phyloP scores from a whole-genome alignment of 2,888 invertebrate species.

The Tuta absoluta region DNA sequence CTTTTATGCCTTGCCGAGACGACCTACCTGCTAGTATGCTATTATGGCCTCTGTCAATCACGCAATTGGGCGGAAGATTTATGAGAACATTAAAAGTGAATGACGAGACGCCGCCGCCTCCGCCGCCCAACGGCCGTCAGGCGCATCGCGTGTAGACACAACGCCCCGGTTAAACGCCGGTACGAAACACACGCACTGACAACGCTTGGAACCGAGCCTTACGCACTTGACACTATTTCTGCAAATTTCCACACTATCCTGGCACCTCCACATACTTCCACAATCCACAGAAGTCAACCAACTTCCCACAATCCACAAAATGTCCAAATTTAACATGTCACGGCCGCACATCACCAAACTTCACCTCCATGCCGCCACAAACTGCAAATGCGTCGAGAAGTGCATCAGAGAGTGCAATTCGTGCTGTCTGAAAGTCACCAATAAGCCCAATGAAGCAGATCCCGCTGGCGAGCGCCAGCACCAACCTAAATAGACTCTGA shows the following conservation, averaged over 20 bases:
- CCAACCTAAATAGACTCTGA: conserved; percentile 82
- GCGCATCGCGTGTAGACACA: background rate
- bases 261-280: background rate
- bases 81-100: conserved; percentile 31
- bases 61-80: conserved; percentile 26
- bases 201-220: background rate
- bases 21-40: background rate
- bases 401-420: conserved; percentile 80
- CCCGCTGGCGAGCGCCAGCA: conserved; percentile 80
- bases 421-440: conserved; percentile 81
- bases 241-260: background rate
- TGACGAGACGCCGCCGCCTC: background rate
- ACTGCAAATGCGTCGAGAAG: conserved; percentile 70
- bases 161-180: background rate
- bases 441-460: conserved; percentile 82
- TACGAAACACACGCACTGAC: background rate
- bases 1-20: background rate
- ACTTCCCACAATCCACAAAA: background rate
- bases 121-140: background rate
- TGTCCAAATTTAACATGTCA: background rate
- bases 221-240: conserved; percentile 11
- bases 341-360: conserved; percentile 3
- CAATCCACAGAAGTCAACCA: background rate
- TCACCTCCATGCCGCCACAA: conserved; percentile 34
- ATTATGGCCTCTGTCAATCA: conserved; percentile 21